A percentile compares a stretch with the other conserved stretches of the same genome.
phyloP scores from a whole-genome alignment of 2,888 invertebrate species.

The Corbicula japonica region DNA sequence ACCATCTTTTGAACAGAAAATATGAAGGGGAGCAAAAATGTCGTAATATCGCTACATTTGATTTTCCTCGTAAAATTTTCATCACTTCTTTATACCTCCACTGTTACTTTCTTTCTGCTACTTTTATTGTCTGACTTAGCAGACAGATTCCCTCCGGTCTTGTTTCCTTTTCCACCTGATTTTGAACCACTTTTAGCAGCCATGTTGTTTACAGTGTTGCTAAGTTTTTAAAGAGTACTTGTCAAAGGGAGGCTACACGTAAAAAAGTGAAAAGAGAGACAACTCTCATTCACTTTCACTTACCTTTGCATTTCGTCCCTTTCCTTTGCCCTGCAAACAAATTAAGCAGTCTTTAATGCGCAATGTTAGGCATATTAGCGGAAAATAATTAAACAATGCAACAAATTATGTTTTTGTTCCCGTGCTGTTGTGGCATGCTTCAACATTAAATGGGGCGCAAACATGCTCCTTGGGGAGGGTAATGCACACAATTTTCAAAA shows the following conservation, averaged over 20 bases:
- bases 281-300: conserved; percentile 2
- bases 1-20: too few relatives aligned
- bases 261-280: not conserved
- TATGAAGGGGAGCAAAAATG: too few relatives aligned
- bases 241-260: conserved; percentile 41
- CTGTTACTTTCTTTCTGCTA: conserved; percentile 72
- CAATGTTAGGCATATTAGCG: too few relatives aligned
- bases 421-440: not conserved
- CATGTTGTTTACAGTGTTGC: conserved; percentile 71
- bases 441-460: not conserved
- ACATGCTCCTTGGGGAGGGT: not conserved
- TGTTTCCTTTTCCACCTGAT: conserved; percentile 65
- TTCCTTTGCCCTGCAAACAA: conserved; percentile 57
- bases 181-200: conserved; percentile 66
- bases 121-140: conserved; percentile 64
- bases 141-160: conserved; percentile 58
- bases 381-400: not conserved
- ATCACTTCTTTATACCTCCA: conserved; percentile 69
- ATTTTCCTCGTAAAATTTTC: too few relatives aligned
- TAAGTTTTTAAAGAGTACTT: conserved; percentile 62
- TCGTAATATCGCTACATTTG: too few relatives aligned
- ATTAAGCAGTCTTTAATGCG: too few relatives aligned
- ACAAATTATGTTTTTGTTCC: not conserved
- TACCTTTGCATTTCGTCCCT: conserved; percentile 53
- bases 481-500: not conserved